Base-by-base conservation (phyloP, 1,140 invertebrate species). In the Diorhabda carinulata region DNA sequence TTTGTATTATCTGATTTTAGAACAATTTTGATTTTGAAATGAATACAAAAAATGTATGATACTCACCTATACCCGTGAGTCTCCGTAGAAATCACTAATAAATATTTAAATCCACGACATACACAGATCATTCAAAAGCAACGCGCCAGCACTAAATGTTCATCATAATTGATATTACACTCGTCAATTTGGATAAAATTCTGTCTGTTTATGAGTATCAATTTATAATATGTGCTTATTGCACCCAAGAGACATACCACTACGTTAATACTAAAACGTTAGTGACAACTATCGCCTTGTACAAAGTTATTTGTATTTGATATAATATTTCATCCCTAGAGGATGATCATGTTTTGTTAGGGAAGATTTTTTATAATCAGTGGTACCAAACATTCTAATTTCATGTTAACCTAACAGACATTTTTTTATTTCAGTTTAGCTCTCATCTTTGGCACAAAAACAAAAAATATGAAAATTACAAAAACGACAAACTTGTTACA, bases 321-420 rank as follows among this genome's bases (percentile, higher is more conserved):
- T 52, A 52, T 52, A 52, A 52, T 52, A 52, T 52, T 52, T n/a
- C 47, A 52, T 52, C 47, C 47, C 47, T n/a, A 52, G 47, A 52
- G 47, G 6, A 52, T 52, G 47, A n/a, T 8, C 47, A 52, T 52
- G 47, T 52, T 52, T 52, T 52, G 47, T 52, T n/a, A 52, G 47
- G 25, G 47, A 52, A 52, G 47, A 52, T 52, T 52, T 52, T 52
- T 52, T 25, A 52, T n/a, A 8, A 8, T 8, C 47, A 52, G 47
- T n/a, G 47, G 47, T 52, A 52, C 47, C 47, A 52, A 52, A 52
- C n/a, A 52, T 25, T 25, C 25, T 25, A 25, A 25, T 25, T 25
- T 25, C 25, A 25, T 25, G 25, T 25, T 25, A 25, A 25, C 25
- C 25, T 25, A 25, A 25, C 25, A 25, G 25, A 25, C 25, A 25